Base-by-base conservation (phyloP, 2,888 invertebrate species). In the Pachycephus smyrnensis region DNA sequence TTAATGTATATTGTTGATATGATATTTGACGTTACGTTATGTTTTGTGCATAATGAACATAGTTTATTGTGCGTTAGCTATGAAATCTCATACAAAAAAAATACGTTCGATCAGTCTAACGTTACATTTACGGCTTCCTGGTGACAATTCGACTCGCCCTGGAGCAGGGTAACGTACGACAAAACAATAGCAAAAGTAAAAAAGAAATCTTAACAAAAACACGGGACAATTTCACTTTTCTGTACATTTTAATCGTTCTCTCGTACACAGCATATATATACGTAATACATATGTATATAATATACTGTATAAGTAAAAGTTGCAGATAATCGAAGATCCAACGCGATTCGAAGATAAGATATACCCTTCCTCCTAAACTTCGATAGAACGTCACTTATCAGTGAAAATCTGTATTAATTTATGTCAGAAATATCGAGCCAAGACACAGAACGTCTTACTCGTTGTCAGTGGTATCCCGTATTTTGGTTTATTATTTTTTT, bases 1-100 rank as follows among this genome's bases (percentile, higher is more conserved):
- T 71, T 33, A 71, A 71, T 71, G 12, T 9, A 71, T 71, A 71
- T 32, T 71, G 33, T 33, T 71, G 12, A 15, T 71, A 31, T 32
- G 71, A 71, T 32, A 71, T 15, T 71, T 71, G 31, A 71, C 71
- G 33, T 71, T 71, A 71, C 33, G 33, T 71, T 33, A 71, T 32
- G 23, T 71, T 55, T 55, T 55, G 23, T 55, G 55, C 55, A 55
- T 55, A 55, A 55, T 55, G 23, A 23, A 55, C 55, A 55, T 55
- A 55, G 55, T 55, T 55, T 55, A 55, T 55, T 23, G 23, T 55
- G 55, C 23, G 55, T 55, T 55, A 23, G 23, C 55, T 9, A 23
- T 55, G 55, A 23, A 55, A 55, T 55, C 55, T 55, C 55, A 23
- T 23, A 6, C 23, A 55, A 55, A 23, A 55, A 23, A 55, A 55